Base-by-base conservation (phyloP, 2,888 invertebrate genomes). In the Emmelina monodactyla region DNA sequence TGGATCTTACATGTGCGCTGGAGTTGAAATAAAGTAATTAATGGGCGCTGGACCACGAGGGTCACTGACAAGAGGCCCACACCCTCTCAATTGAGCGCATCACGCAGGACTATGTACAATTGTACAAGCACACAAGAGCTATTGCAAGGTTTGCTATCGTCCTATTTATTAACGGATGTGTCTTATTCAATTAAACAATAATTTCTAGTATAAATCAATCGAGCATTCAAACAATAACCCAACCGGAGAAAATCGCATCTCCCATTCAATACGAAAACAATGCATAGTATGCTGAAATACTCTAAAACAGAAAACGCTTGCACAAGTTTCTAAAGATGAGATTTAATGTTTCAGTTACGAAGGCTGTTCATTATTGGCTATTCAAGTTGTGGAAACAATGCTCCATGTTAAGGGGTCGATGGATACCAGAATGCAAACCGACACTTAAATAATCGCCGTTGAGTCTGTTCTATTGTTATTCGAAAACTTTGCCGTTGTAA, bases 21-120 rank as follows among this genome's bases (percentile, higher is more conserved):
- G 66, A 63, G 63, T 56, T 52, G 62, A 69, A 70, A 73, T 73
- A 66, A 68, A 71, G 71, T 73, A 73, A 73, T 75, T 69, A 73
- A 72, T 71, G 67, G 71, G 53, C 62, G 50, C 55, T 47, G 57
- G 53, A 50, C 55, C 54, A 55, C 50, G 50, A 61, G 60, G 67
- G 70, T 69, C 70, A 70, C 58, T 68, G 69, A 65, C 70, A 68
- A 62, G 48, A 55, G 52, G 45, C 47, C 55, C 51, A 47, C 45
- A 42, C 46, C 48, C n/a, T 41, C 28, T 41, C 40, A 37, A 41
- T 36, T 40, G 43, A 37, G 28, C 35, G 39, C 39, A 38, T 41
- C 37, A n/a, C 37, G 40, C 35, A 29, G 31, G 28, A 19, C 28
- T 33, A 35, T 35, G 40, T 40, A 37, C 14, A 7, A 22, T 14